Conservation (phyloP, 2,888 invertebrate genomes). For the Euclidia mi region DNA sequence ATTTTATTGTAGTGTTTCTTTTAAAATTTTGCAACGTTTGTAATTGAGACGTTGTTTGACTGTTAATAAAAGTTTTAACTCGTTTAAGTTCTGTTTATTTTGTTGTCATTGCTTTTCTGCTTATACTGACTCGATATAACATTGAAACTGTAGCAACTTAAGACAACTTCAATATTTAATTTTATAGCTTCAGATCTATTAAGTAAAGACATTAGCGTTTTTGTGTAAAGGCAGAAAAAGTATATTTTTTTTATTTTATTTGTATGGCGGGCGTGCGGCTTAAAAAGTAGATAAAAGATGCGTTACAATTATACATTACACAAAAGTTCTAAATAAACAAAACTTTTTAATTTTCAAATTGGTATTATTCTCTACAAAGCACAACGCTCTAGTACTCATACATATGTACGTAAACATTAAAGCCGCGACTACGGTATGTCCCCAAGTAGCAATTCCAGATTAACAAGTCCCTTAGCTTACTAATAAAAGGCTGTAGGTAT, state of each 20-base stretch:
- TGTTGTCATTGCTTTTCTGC: background rate
- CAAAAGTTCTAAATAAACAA: too few species aligned
- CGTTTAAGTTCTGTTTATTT: background rate
- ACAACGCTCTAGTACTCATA: too few species aligned
- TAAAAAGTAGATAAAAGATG: too few species aligned
- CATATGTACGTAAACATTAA: background rate
- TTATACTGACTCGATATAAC: background rate
- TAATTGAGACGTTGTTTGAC: constrained; percentile 18
- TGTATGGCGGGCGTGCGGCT: too few species aligned
- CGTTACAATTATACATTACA: too few species aligned
- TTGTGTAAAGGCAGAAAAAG: too few species aligned
- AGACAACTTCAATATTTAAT: too few species aligned
- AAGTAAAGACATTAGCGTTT: too few species aligned
- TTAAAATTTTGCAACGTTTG: constrained; percentile 15
- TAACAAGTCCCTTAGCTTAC: constrained; percentile 5
- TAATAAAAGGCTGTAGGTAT: constrained; percentile 1
- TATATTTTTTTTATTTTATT: too few species aligned
- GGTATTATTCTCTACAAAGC: too few species aligned
- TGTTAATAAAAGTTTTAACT: constrained; percentile 1
- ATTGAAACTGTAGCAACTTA: background rate
- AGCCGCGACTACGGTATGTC: background rate
- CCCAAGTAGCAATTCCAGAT: constrained; percentile 5
- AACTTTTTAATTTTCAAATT: too few species aligned
- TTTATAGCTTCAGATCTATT: too few species aligned
- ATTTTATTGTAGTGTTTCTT: constrained; percentile 30